Conservation (phyloP, 2,113 vertebrate species). For the Plotosus lineatus region DNA sequence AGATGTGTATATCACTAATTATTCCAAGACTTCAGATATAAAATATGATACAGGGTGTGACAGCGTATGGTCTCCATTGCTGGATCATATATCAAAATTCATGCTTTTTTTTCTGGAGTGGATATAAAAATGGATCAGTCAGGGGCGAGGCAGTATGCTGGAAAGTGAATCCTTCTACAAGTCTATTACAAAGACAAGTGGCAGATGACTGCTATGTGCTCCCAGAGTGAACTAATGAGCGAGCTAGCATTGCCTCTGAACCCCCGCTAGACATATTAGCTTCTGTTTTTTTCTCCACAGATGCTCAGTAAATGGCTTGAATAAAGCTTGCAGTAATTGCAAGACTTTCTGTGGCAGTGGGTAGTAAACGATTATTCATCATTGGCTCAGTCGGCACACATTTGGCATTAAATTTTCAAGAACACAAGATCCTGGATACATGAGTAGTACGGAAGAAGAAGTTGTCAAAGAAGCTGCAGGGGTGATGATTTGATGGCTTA, state of each 20-base stretch:
- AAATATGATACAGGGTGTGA: background rate
- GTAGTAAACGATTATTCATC: conserved; percentile 14
- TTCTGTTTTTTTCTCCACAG: conserved; percentile 18
- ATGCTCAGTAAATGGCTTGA: conserved; percentile 12
- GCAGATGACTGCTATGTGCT: conserved; percentile 11
- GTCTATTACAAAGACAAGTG: background rate
- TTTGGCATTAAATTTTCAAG: background rate
- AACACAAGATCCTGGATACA: background rate
- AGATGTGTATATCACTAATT: background rate
- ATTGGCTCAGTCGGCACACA: background rate
- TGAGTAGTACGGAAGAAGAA: background rate
- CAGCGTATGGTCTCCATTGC: background rate
- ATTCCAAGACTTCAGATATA: background rate
- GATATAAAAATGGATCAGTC: conserved; percentile 6
- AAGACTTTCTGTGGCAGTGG: background rate
- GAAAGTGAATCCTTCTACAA: conserved; percentile 2
- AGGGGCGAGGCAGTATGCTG: conserved; percentile 16
- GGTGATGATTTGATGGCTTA: background rate
- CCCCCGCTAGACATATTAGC: conserved; percentile 20
- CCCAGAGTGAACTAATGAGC: conserved; percentile 36
- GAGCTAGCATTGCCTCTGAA: conserved; percentile 13
- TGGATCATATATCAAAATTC: background rate
- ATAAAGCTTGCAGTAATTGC: background rate
- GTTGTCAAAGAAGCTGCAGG: background rate
- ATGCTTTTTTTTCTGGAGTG: background rate